Conservation (phyloP, 1,140 invertebrate species). For the Meteorus sp. region DNA sequence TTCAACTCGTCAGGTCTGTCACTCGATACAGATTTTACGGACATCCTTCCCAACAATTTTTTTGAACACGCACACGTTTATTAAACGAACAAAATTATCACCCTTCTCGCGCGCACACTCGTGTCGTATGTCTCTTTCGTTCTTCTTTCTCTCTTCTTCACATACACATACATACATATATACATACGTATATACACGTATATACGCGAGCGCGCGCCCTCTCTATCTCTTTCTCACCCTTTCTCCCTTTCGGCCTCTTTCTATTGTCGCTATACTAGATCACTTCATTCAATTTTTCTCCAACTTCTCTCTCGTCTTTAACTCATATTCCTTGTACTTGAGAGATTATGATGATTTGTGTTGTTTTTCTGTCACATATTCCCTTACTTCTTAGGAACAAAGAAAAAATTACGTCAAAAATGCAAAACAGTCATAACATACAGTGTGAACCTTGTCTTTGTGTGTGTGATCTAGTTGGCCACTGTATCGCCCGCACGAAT, state of each 20-base stretch:
- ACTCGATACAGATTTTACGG: constrained; percentile 46
- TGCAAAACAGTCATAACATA: not conserved
- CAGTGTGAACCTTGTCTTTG: constrained; percentile 14
- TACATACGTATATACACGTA: no score
- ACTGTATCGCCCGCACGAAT: not conserved
- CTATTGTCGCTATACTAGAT: no score
- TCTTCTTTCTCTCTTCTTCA: constrained; percentile 7
- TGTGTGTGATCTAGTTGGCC: constrained; percentile 3
- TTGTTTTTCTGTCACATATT: no score
- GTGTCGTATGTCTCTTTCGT: not conserved
- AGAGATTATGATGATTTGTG: no score
- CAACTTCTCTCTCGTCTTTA: no score
- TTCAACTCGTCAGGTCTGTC: constrained; percentile 43
- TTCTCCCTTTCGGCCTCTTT: no score
- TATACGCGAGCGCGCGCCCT: no score
- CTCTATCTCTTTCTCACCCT: no score
- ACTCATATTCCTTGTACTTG: no score
- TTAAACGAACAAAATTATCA: not conserved
- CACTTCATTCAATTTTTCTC: no score
- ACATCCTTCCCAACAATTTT: constrained; percentile 39
- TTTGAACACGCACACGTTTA: constrained; percentile 20
- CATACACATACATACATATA: constrained; percentile 13
- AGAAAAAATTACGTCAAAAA: constrained; percentile 5
- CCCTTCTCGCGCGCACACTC: constrained; percentile 24
- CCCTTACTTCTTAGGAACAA: no score